A percentile compares a stretch with the other conserved stretches of the same genome.
These are phyloP conservation scores for Coronaproctus castanopsis DNA, from an alignment of 2,888 invertebrate species.

Conservation along the genomic window DNA sequence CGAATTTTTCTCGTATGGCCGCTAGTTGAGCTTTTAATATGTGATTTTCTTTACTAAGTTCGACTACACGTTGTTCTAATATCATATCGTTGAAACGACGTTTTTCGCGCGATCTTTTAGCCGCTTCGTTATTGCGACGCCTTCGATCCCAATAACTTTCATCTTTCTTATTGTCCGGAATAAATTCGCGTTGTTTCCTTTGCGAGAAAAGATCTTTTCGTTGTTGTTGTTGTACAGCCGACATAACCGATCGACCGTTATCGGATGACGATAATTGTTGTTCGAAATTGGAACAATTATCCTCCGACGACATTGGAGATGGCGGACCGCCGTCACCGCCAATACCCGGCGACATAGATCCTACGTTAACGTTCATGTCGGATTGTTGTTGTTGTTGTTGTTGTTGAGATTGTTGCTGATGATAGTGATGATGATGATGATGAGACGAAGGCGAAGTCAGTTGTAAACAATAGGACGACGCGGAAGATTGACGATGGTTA, in stretches of 20 bases:
- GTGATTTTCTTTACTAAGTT: constrained; percentile 87
- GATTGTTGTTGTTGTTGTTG: constrained; percentile 19
- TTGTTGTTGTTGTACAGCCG: constrained; percentile 22
- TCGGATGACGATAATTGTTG: constrained; percentile 8
- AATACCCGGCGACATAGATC: constrained; percentile 26
- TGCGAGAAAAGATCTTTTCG: constrained; percentile 72
- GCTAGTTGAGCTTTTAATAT: constrained; percentile 79
- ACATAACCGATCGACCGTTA: constrained; percentile 17
- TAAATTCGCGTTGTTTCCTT: constrained; percentile 86
- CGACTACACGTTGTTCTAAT: constrained; percentile 77
- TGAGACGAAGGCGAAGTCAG: too few species aligned
- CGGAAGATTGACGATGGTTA: constrained; percentile 23
- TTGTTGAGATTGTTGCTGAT: too few species aligned
- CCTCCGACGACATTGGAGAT: constrained; percentile 21
- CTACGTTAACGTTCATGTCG: constrained; percentile 19
- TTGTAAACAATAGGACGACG: neutral
- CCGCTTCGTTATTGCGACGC: constrained; percentile 89
- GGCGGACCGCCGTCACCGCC: too few species aligned
- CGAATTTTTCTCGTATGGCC: constrained; percentile 81
- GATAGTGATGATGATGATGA: too few species aligned
- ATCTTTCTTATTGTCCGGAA: constrained; percentile 89
- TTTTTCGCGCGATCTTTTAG: constrained; percentile 89
- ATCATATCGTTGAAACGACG: constrained; percentile 92
- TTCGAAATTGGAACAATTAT: constrained; percentile 21
- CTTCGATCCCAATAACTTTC: constrained; percentile 94